Base-by-base conservation (phyloP, 2,797 vertebrate species). In the Perodicticus potto region DNA sequence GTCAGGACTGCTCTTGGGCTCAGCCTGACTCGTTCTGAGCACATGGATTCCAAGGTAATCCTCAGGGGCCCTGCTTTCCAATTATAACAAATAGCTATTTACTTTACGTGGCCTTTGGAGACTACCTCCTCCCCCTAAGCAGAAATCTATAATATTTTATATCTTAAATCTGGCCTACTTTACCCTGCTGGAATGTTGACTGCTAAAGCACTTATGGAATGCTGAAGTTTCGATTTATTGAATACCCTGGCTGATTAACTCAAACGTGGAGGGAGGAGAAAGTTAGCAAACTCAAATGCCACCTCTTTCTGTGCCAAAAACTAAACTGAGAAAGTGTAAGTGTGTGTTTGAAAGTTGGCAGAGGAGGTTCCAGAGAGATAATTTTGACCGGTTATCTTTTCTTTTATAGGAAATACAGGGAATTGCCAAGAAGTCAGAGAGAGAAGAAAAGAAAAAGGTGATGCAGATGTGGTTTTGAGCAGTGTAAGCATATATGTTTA, bases 71-170 rank as follows among this genome's bases (percentile, higher is more conserved):
- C 98, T 98, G 98, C 98, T 98, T 98, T 98, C 98, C 98, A 98
- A 98, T 98, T 98, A 98, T 98, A 98, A 98, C 98, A 98, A 98
- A 98, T 98, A 98, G 98, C 98, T 98, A 98, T 98, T 99, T 98
- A 98, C 98, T 99, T 99, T 98, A 98, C 97, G 94, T 97, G 78
- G 97, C 98, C 98, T 98, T 97, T 98, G 98, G 98, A 98, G 98
- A 98, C 98, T 97, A 85, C 93, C 95, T 96, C 97, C 96, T 97
- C 97, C 96, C 97, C 97, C 76, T 96, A 97, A 97, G 98, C 98
- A 98, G 98, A 98, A 97, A 98, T 98, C 98, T 98, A 87, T 98
- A 98, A 98, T 98, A 98, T 98, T 98, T 98, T 98, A 98, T 98
- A 98, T 98, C 98, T 98, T 97, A 98, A 98, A 98, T 98, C 98